phyloP scores from a whole-genome alignment of 2,797 vertebrate species.

The Todus mexicanus region DNA sequence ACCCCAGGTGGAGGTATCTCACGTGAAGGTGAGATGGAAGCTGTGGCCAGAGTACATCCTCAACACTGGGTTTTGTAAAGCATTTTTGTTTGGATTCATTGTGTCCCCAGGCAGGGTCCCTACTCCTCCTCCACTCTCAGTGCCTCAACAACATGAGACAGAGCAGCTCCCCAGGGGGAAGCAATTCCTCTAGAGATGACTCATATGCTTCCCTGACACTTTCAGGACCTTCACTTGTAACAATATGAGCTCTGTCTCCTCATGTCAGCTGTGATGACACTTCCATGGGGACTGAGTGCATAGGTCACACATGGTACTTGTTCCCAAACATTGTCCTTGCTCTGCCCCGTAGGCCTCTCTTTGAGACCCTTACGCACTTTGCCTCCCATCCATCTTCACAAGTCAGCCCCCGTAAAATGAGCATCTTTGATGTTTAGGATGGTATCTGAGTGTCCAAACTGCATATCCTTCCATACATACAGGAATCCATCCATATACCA shows the following conservation, averaged over 20 bases:
- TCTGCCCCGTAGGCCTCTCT: background rate
- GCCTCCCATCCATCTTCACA: background rate
- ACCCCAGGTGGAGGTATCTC: background rate
- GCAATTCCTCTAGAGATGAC: background rate
- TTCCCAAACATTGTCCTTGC: background rate
- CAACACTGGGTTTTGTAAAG: background rate
- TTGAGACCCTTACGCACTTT: background rate
- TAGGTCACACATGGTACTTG: background rate
- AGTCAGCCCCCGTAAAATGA: background rate
- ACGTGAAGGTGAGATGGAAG: background rate
- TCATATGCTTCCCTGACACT: background rate
- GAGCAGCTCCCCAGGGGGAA: accelerated
- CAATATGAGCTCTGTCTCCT: background rate
- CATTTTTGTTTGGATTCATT: background rate
- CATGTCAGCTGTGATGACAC: background rate
- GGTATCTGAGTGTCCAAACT: background rate
- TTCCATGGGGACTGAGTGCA: background rate
- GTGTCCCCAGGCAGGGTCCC: background rate
- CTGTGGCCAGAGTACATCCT: background rate
- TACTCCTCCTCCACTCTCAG: background rate
- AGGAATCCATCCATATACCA: no score
- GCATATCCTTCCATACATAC: no score
- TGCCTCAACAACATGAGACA: background rate
- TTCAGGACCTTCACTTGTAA: background rate
- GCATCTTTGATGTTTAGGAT: background rate